A percentile compares a stretch with the other conserved stretches of the same genome.
Evolutionary conservation across 2,888 invertebrate species (phyloP).

Genomic region (Ophion costatus): DNA sequence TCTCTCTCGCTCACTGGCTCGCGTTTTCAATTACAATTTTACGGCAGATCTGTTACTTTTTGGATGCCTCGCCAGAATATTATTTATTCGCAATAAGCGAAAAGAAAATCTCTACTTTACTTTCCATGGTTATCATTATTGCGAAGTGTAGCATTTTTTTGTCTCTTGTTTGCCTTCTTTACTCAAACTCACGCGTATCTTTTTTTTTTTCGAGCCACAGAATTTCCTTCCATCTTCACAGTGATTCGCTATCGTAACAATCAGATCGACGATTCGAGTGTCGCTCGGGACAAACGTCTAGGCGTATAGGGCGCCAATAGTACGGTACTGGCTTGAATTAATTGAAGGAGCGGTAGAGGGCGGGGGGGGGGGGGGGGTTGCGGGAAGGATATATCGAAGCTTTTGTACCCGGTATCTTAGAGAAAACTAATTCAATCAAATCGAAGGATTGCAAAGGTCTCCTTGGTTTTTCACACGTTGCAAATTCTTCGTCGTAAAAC

Average conservation of each 20-base stretch:
- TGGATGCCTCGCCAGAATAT: conserved; percentile 19
- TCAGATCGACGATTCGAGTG: too few relatives aligned
- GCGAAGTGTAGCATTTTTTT: conserved; percentile 9
- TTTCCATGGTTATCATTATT: conserved; percentile 58
- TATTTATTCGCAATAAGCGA: conserved; percentile 45
- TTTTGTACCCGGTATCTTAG: conserved; percentile 19
- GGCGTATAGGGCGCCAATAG: conserved; percentile 4
- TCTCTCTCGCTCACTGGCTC: conserved; percentile 12
- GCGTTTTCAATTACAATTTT: conserved; percentile 39
- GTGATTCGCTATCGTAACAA: too few relatives aligned
- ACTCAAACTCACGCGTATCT: not conserved
- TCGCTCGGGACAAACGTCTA: not conserved
- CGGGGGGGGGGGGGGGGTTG: too few relatives aligned
- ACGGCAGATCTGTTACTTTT: conserved; percentile 18
- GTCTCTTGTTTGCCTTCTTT: conserved; percentile 14
- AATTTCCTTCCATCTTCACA: too few relatives aligned
- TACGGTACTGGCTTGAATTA: conserved; percentile 24
- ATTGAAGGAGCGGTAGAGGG: not conserved
- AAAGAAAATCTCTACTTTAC: conserved; percentile 55
- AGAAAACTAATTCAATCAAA: too few relatives aligned
- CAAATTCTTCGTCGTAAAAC: not conserved
- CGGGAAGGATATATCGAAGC: conserved; percentile 31
- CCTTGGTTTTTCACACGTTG: not conserved
- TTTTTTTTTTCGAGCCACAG: too few relatives aligned
- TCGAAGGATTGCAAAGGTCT: too few relatives aligned